Conservation (phyloP, 2,113 vertebrate genomes). For the Marmota flaviventris region DNA sequence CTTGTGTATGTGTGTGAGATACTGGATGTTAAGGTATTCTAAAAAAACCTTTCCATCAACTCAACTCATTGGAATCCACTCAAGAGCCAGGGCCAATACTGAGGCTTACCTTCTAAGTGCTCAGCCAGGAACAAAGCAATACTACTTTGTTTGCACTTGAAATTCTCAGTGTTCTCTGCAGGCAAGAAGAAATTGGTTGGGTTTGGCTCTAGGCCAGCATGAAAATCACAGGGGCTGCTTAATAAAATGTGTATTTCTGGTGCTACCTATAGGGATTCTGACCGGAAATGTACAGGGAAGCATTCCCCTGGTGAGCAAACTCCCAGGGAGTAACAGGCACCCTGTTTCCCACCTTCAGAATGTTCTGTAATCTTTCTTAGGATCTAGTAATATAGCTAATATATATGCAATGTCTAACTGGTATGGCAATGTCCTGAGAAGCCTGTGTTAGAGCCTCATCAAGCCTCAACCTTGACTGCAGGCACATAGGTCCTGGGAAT, state of each 20-base stretch:
- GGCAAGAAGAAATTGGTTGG: background rate
- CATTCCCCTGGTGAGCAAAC: too few species aligned
- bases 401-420: too few species aligned
- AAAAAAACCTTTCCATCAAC: background rate
- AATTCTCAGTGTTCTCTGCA: background rate
- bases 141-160: background rate
- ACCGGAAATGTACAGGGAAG: too few species aligned
- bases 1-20: background rate
- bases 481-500: too few species aligned
- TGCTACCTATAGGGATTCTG: background rate
- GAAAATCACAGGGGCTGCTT: background rate
- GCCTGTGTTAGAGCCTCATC: too few species aligned
- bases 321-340: too few species aligned
- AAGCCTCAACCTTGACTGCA: too few species aligned
- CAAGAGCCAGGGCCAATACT: background rate
- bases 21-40: background rate
- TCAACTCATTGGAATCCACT: background rate
- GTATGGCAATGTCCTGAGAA: too few species aligned
- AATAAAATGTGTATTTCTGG: background rate
- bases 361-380: too few species aligned
- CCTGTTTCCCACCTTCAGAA: too few species aligned
- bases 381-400: too few species aligned
- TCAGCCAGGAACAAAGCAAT: background rate
- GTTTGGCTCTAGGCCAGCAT: background rate
- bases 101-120: background rate